Evolutionary conservation across 2,888 invertebrate species (phyloP).

Genomic region (Nowickia ferox): DNA sequence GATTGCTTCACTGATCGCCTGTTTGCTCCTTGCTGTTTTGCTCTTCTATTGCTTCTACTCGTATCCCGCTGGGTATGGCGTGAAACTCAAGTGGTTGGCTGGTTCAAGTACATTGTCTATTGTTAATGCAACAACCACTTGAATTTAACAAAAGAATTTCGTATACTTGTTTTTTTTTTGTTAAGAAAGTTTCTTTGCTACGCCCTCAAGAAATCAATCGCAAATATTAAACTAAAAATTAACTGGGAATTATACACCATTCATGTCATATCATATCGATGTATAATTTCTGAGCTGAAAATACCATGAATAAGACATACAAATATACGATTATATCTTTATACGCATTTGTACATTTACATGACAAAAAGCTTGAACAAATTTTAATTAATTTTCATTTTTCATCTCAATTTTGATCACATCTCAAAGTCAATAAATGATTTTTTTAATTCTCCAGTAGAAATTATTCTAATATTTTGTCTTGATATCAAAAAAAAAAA

Average conservation of each 20-base stretch:
- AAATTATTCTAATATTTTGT: too few relatives aligned
- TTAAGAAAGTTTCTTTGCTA: slow-evolving; percentile 50
- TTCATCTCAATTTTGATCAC: too few relatives aligned
- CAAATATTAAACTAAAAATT: background rate
- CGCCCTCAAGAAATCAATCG: slow-evolving; percentile 36
- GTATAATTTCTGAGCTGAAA: background rate
- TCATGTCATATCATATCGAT: background rate
- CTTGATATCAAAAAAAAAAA: too few relatives aligned
- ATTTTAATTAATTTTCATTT: too few relatives aligned
- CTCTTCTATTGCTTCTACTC: slow-evolving; percentile 20
- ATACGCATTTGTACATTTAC: too few relatives aligned
- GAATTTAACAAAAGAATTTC: slow-evolving; percentile 57
- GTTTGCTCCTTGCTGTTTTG: background rate
- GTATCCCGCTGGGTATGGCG: slow-evolving; percentile 60
- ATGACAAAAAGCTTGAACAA: too few relatives aligned
- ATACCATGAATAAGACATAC: too few relatives aligned
- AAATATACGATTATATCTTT: too few relatives aligned
- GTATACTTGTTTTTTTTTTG: slow-evolving; percentile 10
- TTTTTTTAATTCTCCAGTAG: too few relatives aligned
- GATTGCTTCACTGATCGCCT: background rate
- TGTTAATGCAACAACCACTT: slow-evolving; percentile 65
- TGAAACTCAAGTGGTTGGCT: slow-evolving; percentile 70
- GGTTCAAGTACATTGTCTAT: slow-evolving; percentile 50
- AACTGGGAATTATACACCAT: background rate
- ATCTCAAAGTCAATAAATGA: too few relatives aligned